Base-by-base conservation (phyloP, 2,113 vertebrate genomes). In the Fregetta grallaria region DNA sequence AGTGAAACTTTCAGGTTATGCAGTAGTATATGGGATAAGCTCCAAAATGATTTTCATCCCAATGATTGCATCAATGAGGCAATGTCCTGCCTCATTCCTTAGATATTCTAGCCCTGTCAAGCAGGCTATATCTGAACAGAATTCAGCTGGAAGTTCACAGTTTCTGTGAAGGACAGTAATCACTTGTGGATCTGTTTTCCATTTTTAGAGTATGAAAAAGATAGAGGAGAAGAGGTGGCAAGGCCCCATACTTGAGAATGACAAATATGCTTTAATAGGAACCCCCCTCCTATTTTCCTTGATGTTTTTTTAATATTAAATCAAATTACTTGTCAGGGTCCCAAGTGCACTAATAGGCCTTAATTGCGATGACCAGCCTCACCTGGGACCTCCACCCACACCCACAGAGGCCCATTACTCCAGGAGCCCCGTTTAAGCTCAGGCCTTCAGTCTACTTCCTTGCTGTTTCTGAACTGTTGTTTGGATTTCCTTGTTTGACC, bases 241-340 rank as follows among this genome's bases (percentile, higher is more conserved):
- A 32, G 38, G 40, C 5, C 22, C 9, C 32, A 59, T 36, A 58
- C 10, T 44, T 44, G 13, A 67, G 9, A 68, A 83, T 34, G 36
- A 65, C 12, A 50, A 65, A 70, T 19, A 45, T 34, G 22, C 4
- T 62, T 72, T 67, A 42, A 50, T 15, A 50, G 25, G 27, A 67
- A 58, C 2, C n/a, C 3, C 1, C 0, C 1, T 68, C 25, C 10
- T 44, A 15, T 70, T 79, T 65, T 65, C 23, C n/a, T 38, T 78
- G 25, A 10, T 49, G 5, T 42, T 72, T 77, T 17, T 63, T 62
- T 38, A 45, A 50, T 36, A 38, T 49, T 20, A 75, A 79, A 73
- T 34, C 22, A 58, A 56, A 55, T 32, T 66, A 45, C 13, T 75
- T 66, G 15, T 56, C 52, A 56, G 29, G 10, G 34, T 5, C 7